Base-by-base conservation (phyloP, 2,113 vertebrate genomes). In the Oxygymnocypris stewartii region DNA sequence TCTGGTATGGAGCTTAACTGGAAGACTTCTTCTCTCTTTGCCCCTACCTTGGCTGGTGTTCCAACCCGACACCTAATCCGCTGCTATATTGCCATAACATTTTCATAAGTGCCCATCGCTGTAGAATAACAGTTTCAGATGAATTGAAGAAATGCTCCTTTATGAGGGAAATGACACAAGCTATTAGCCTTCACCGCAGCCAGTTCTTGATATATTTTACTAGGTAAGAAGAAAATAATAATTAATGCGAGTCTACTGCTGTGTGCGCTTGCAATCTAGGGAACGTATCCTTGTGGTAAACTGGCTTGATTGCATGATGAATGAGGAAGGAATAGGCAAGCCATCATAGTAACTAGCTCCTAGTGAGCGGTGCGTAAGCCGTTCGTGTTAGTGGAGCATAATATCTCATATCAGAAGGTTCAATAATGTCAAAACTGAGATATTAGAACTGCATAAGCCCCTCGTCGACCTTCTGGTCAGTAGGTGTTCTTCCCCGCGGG, bases 11-110 rank as follows among this genome's bases (percentile, higher is more conserved):
- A 51, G 78, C 76, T 75, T 31, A 37, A 14, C 73, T 25, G 31
- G 31, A 69, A 13, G 31, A n/a, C 4, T 31, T 47, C 79, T 81
- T 28, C 63, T 54, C 86, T 77, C 67, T 67, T 18, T 57, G 59
- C 71, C 67, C 49, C 40, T 47, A 23, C 65, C 23, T 54, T 76
- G 61, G 74, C 76, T 75, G 42, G 81, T 73, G 11, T 80, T 86
- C 91, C 61, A 73, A 37, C 23, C 86, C 57, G 90, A 93, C 92
- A 94, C 92, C 92, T 90, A 93, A 95, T 92, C 92, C 91, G 87
- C 89, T 89, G 76, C 88, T 85, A 80, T 49, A 84, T 93, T 94
- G 92, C 89, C 92, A 93, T 92, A 94, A 94, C 92, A 94, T 94
- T 95, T 94, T 94, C 92, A 92, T 90, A 93, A 91, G 92, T 91